These are phyloP conservation scores for Procavia capensis DNA, from an alignment of 2,113 vertebrate genomes.

Conservation along the genomic window DNA sequence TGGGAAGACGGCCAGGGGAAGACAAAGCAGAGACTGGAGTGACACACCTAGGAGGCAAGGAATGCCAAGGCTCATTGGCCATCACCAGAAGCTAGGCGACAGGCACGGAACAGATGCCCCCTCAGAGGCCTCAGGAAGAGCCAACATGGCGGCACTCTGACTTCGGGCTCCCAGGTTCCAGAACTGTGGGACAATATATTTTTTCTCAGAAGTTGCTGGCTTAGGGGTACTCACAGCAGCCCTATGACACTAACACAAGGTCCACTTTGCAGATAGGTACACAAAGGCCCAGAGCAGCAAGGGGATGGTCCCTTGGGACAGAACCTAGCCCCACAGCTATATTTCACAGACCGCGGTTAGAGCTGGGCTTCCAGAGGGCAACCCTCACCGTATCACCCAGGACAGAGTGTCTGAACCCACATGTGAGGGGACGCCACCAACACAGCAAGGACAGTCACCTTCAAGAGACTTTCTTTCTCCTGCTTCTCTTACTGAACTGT, in stretches of 20 bases:
- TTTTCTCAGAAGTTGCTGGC: too few species aligned
- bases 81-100: too few species aligned
- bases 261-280: neutral
- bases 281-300: neutral
- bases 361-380: neutral
- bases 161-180: neutral
- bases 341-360: neutral
- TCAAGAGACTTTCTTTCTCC: neutral
- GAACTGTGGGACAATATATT: neutral
- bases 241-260: too few species aligned
- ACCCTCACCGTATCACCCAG: neutral
- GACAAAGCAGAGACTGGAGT: too few species aligned
- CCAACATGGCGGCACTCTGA: neutral
- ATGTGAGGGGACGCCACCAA: neutral
- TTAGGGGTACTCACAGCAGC: neutral
- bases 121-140: neutral
- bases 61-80: too few species aligned
- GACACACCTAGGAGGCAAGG: too few species aligned
- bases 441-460: accelerated
- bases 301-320: neutral
- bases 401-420: neutral
- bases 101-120: neutral
- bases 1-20: too few species aligned
- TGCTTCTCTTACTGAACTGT: neutral
- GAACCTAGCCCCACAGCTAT: too few species aligned